Evolutionary conservation across 2,888 invertebrate genomes (phyloP), one percentile per base, ranked within the genome.

Genomic region (Podotricha telesiphe): DNA sequence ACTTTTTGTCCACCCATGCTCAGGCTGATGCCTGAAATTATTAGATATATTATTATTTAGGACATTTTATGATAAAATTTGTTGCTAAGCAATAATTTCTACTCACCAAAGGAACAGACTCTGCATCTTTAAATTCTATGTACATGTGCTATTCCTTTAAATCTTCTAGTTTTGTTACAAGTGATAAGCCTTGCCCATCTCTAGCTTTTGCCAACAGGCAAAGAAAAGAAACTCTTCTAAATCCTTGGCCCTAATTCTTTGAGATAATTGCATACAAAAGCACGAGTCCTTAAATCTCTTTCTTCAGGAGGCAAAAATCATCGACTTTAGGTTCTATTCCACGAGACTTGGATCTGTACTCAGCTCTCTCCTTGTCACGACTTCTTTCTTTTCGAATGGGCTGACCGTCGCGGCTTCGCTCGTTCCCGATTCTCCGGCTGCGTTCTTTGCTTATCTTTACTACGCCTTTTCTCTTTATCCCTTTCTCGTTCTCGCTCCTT

Each of bases 131-230:
- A 86, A 99, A 99, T 91, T 99, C 99, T 71, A 99, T 98, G 84
- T n/a, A n/a, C n/a, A n/a, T 99, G 99, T n/a, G 99, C 98, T 79
- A 99, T 99, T 56, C 99, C 99, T 91, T 99, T 99, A 82, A 99
- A 99, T 76, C 99, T 94, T 82, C 99, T 95, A 0, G 99, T 99
- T 90, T 99, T 99, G 89, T 99, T 99, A 90, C 99, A 99, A 68
- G 99, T 99, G 69, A 99, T 99, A 78, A 99, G 95, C 80, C 99
- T 95, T 20, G 99, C n/a, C n/a, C 99, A 93, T 99, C 99, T 78
- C 98, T 95, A 69, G 99, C 99, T 95, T n/a, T 99, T 99, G 55
- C 99, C 99, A 70, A 99, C 99, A 72, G 99, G 97, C 37, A 98
- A 98, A n/a, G n/a, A n/a, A n/a, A 89, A 99, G 99, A 89, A 99